Percentiles rank a stretch among this genome's conserved stretches.
phyloP scores from a whole-genome alignment of 1,140 invertebrate genomes.

The Trichoplusia ni region DNA sequence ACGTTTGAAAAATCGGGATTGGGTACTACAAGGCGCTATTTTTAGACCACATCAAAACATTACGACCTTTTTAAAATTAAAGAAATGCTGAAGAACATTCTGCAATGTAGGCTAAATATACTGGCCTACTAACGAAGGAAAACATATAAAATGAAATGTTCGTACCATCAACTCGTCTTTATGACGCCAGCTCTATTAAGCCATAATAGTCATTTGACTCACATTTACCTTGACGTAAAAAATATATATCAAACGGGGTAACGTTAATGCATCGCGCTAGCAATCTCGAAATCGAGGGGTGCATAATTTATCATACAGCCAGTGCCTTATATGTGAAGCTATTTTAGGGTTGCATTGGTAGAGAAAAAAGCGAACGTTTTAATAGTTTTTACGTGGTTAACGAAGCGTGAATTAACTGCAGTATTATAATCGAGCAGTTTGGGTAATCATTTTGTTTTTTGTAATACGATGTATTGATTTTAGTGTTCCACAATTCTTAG shows the following conservation, averaged over 20 bases:
- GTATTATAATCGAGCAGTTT: too few species aligned
- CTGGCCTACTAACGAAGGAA: neutral
- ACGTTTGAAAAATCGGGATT: too few species aligned
- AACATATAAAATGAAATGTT: neutral
- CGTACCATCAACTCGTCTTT: neutral
- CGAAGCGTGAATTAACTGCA: neutral
- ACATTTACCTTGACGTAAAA: slow-evolving; percentile 57
- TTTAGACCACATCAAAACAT: too few species aligned
- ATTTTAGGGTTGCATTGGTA: slow-evolving; percentile 43
- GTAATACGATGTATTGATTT: too few species aligned
- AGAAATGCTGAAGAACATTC: too few species aligned
- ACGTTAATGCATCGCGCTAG: slow-evolving; percentile 65
- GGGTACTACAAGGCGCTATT: too few species aligned
- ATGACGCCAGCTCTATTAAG: slow-evolving; percentile 23
- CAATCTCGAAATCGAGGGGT: slow-evolving; percentile 74
- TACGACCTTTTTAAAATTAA: too few species aligned
- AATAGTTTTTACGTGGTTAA: neutral
- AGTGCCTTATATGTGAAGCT: slow-evolving; percentile 65
- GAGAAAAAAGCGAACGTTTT: neutral
- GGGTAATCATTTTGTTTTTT: too few species aligned
- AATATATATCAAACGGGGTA: slow-evolving; percentile 68
- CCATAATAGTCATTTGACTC: slow-evolving; percentile 60
- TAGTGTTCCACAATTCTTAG: too few species aligned
- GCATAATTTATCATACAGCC: slow-evolving; percentile 76
- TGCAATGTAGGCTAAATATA: too few species aligned